Evolutionary conservation across 2,888 invertebrate genomes (phyloP).

Genomic region (Pilophorus perplexus): DNA sequence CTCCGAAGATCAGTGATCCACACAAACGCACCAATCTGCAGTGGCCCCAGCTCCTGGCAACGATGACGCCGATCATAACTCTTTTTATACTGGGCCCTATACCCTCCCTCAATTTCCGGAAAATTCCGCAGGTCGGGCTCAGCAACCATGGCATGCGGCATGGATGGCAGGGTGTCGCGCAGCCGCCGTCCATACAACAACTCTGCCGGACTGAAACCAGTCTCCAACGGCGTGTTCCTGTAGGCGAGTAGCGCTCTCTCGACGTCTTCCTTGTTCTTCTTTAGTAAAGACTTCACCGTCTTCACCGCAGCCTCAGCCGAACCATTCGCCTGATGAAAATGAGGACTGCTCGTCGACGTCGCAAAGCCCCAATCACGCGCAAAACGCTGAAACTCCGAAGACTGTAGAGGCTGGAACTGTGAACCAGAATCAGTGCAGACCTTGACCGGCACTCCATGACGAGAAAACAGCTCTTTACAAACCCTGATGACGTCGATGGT

Average conservation of each 20-base stretch:
- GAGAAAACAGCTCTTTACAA: background rate
- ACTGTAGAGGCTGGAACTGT: background rate
- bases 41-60: too few relatives aligned
- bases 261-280: background rate
- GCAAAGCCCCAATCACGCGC: too few relatives aligned
- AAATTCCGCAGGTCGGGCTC: background rate
- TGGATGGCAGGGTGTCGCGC: background rate
- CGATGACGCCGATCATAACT: too few relatives aligned
- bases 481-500: background rate
- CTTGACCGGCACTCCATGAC: background rate
- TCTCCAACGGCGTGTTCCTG: constrained; percentile 2
- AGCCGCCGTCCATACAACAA: too few relatives aligned
- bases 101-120: background rate
- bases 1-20: too few relatives aligned
- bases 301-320: too few relatives aligned
- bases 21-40: too few relatives aligned
- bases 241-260: background rate
- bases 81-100: background rate
- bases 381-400: background rate
- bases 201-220: background rate
- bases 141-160: background rate
- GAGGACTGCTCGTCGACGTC: background rate
- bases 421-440: constrained; percentile 1
- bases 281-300: background rate
- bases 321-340: constrained; percentile 8